Conservation (phyloP, 2,113 vertebrate species). For the Oenanthe melanoleuca region DNA sequence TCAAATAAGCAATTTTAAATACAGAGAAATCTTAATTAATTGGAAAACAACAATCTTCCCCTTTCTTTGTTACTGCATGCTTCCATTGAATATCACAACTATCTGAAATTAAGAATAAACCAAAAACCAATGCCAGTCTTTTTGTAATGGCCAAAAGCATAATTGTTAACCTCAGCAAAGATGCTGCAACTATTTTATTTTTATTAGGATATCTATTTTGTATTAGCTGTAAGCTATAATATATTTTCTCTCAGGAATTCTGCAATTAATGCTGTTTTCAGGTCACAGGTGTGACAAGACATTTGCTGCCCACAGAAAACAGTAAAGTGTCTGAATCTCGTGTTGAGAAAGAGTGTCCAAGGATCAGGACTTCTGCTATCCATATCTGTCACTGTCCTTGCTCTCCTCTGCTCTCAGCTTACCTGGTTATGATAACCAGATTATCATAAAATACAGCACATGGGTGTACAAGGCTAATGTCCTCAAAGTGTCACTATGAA, state of each 20-base stretch:
- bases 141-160: neutral
- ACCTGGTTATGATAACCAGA: neutral
- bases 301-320: neutral
- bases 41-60: neutral
- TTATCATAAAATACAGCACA: neutral
- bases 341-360: neutral
- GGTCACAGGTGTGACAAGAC: rapidly evolving
- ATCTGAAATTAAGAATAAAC: neutral
- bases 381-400: neutral
- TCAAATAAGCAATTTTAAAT: neutral
- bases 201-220: neutral
- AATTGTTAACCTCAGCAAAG: neutral
- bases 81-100: neutral
- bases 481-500: neutral
- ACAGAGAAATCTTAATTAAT: neutral
- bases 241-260: neutral
- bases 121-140: neutral
- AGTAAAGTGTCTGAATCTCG: neutral
- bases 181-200: neutral
- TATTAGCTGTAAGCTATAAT: neutral
- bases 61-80: neutral
- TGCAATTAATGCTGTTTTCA: neutral
- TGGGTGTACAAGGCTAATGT: neutral
- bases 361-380: neutral
- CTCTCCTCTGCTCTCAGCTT: neutral